Evolutionary conservation across 1,140 invertebrate species (phyloP), one percentile per base, ranked within the genome.

Genomic region (Papilio helenus): DNA sequence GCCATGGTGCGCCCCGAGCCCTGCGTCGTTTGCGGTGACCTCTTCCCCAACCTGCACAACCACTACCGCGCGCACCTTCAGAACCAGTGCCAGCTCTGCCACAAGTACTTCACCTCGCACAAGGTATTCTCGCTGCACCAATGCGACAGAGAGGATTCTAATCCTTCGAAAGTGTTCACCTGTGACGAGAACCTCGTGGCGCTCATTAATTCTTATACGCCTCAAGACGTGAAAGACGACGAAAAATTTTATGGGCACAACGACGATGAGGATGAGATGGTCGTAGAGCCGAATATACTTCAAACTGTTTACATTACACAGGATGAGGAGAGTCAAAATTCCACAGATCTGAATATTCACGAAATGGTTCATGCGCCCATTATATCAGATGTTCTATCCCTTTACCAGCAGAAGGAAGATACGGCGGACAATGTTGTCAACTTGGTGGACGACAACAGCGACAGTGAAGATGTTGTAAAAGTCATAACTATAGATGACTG

Each of bases 11-110:
- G 88, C 82, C 85, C 92, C 0, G 94, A 94, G 51, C 83, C 80
- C 9, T 95, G 94, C 79, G 86, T 91, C 0, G 89, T 95, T 0
- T 95, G 94, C 76, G 87, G 91, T 0, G 91, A 90, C n/a, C 80
- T 88, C 5, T 95, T 95, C 79, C 90, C 92, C 5, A 95, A 95
- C 79, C 81, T 95, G 16, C 93, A 95, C 84, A 94, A 95, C 51
- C 94, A 95, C 81, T 95, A 95, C 78, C 88, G 93, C 7, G 91
- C 91, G 5, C 94, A 95, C 79, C 51, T 94, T 61, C 86, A 88
- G 61, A 93, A 95, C 79, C 89, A 90, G 55, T 95, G 94, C 71
- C 86, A 85, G 10, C 49, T 72, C 4, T 95, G 94, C 74, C 78
- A 49, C 46, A 95, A 94, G 68, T 95, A 95, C 79, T 94, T 95